Base-by-base conservation (phyloP, 2,888 invertebrate genomes). In the Papilio elwesi region DNA sequence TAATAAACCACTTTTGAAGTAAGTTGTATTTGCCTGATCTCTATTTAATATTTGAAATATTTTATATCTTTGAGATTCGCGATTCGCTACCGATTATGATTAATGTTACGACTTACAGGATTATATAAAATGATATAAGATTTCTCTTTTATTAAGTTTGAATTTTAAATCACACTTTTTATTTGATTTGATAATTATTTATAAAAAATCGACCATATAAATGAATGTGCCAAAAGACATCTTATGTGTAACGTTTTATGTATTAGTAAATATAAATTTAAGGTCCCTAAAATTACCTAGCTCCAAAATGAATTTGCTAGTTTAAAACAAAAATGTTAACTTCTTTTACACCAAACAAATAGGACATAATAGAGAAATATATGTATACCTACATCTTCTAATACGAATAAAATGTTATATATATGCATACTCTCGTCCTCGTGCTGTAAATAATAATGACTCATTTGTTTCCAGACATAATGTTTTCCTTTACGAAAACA, bases 401-500 rank as follows among this genome's bases (percentile, higher is more conserved):
- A 26, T 26, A 66, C 43, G 43, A 67, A 67, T 36, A 51, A 36
- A 68, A 48, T 13, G 12, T 16, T 13, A 15, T 38, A 43, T 49
- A 16, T n/a, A 36, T 16, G 62, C 12, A 57, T 43, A 53, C 13
- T 55, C 70, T 48, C 65, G n/a, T 65, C 16, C 62, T 16, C 16
- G 36, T 5, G 49, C 65, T 57, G 38, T 47, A 65, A 70, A 70
- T 70, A 71, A 49, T 57, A 51, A 65, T 66, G 71, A 71, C 49
- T 66, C 71, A 71, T 57, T 71, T 48, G 15, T 71, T 71, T 66
- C 43, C 59, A 64, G 57, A 64, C 26, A 71, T 13, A 66, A 66
- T 71, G 71, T 66, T 71, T 71, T 59, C 59, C 43, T 53, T 57
- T 49, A 66, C 57, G 38, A 71, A 71, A 43, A 66, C 66, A 71